Evolutionary conservation across 1,140 invertebrate genomes (phyloP).

Genomic region (Rhopalosiphum maidis): DNA sequence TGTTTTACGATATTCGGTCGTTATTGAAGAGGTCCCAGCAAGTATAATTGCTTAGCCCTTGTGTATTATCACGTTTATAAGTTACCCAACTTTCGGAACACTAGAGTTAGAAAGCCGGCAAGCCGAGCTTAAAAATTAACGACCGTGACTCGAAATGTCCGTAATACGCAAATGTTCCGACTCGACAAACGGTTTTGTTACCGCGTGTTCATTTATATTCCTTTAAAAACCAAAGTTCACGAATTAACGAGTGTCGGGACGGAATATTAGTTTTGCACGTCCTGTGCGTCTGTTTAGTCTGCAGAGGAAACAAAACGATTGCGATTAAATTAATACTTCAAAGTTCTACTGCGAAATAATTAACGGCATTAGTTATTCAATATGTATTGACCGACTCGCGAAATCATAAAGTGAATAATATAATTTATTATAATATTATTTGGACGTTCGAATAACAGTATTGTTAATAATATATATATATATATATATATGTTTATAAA

Average conservation of each 20-base stretch:
- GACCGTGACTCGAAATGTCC: not conserved
- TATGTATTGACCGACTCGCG: not conserved
- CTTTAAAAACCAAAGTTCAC: conserved; percentile 16
- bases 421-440: not conserved
- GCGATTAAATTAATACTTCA: not conserved
- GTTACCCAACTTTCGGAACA: not conserved
- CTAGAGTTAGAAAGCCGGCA: not conserved
- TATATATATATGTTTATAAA: no score
- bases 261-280: not conserved
- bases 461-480: not conserved
- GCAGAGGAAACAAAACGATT: not conserved
- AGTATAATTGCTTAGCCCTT: not conserved
- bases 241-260: not conserved
- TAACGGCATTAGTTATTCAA: no score
- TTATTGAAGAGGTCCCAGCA: not conserved
- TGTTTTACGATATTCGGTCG: not conserved
- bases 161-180: not conserved
- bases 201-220: not conserved
- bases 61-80: not conserved
- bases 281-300: not conserved
- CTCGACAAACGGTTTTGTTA: not conserved
- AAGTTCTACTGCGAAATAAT: not conserved
- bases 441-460: not conserved
- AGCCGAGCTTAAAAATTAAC: not conserved
- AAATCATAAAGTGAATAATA: not conserved